These are phyloP conservation scores for Myotis planiceps DNA, from an alignment of 2,797 vertebrate genomes.

Conservation along the genomic window DNA sequence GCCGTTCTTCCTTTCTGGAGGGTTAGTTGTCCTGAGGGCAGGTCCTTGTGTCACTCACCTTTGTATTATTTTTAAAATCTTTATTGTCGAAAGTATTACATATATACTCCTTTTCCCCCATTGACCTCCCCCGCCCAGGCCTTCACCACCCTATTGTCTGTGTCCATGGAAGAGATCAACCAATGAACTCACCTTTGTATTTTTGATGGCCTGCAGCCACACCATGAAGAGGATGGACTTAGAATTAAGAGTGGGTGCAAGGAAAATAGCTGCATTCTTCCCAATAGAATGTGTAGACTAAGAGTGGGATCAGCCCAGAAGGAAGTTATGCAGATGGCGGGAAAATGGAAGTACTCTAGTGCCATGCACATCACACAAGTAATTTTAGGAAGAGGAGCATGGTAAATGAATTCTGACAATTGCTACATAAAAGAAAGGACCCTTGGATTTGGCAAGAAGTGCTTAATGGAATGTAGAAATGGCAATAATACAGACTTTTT, in stretches of 20 bases:
- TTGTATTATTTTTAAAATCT: not conserved
- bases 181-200: not conserved
- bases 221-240: not conserved
- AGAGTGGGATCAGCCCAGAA: not conserved
- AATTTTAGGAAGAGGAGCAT: not conserved
- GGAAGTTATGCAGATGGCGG: not conserved
- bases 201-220: not conserved
- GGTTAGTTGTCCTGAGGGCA: not conserved
- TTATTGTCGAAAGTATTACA: no score
- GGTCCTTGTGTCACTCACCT: not conserved
- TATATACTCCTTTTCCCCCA: no score
- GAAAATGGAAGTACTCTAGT: not conserved
- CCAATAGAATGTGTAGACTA: not conserved
- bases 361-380: not conserved
- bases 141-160: no score
- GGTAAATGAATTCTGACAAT: not conserved
- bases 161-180: no score
- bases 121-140: no score
- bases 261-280: not conserved
- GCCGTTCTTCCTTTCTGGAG: not conserved
- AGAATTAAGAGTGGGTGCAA: not conserved
- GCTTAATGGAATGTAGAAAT: not conserved
- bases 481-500: not conserved
- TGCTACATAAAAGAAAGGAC: not conserved
- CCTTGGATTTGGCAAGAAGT: not conserved